phyloP scores from a whole-genome alignment of 2,888 invertebrate genomes.

The Chymomyza amoena region DNA sequence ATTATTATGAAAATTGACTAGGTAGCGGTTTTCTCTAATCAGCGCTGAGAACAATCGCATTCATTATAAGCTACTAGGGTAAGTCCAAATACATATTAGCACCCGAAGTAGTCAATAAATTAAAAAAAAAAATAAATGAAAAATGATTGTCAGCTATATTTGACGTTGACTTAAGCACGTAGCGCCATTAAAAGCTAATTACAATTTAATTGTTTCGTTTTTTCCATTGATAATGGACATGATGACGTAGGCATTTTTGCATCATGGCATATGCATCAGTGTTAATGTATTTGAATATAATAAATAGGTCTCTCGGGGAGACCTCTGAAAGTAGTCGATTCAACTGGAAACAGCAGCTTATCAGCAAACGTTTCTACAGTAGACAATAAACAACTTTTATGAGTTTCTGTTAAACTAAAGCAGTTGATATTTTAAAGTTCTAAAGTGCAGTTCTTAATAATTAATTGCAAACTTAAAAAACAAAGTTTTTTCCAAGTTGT shows the following conservation, averaged over 20 bases:
- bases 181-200: constrained; percentile 42
- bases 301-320: background rate
- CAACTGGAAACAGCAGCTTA: background rate
- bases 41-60: no score
- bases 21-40: no score
- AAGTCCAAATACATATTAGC: background rate
- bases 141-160: background rate
- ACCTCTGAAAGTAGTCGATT: no score
- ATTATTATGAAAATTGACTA: no score
- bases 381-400: background rate
- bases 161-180: constrained; percentile 35
- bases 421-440: background rate
- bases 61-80: background rate
- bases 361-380: background rate
- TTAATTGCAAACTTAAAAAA: background rate
- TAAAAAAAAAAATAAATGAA: background rate
- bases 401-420: background rate
- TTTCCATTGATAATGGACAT: background rate
- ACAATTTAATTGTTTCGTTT: constrained; percentile 48
- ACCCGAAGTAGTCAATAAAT: background rate
- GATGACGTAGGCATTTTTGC: background rate
- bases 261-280: background rate
- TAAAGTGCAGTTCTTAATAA: background rate
- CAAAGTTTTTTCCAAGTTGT: background rate
- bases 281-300: background rate